Evolutionary conservation across 2,888 invertebrate genomes (phyloP).

Genomic region (Ectobius pallidus): DNA sequence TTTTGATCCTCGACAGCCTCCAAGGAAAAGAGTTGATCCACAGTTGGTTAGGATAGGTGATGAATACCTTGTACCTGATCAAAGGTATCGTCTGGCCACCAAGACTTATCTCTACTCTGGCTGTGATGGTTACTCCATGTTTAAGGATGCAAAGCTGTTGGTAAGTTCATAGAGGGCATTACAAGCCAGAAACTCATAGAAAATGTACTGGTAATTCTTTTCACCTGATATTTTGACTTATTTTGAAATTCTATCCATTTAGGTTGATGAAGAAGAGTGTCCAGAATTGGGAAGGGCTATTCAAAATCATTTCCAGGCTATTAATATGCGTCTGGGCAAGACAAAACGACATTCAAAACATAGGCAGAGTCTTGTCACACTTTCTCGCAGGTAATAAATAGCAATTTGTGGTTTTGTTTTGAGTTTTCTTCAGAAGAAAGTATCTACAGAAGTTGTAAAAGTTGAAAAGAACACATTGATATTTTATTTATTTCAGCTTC

Average conservation of each 20-base stretch:
- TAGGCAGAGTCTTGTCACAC: conserved; percentile 82
- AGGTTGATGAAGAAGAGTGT: conserved; percentile 86
- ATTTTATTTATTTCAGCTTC: too few relatives aligned
- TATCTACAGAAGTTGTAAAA: too few relatives aligned
- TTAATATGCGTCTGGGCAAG: conserved; percentile 77
- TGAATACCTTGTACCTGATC: conserved; percentile 74
- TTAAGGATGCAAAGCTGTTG: conserved; percentile 74
- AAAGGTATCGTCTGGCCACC: conserved; percentile 77
- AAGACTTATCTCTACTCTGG: conserved; percentile 83
- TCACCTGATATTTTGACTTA: neutral
- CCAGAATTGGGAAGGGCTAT: conserved; percentile 83
- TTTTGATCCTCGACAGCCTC: conserved; percentile 72
- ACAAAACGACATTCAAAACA: conserved; percentile 74
- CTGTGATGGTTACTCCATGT: conserved; percentile 84
- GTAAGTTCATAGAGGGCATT: conserved; percentile 64
- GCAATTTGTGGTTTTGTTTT: too few relatives aligned
- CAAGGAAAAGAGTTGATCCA: conserved; percentile 72
- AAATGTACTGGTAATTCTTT: too few relatives aligned
- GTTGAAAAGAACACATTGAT: too few relatives aligned
- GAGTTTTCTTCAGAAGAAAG: too few relatives aligned
- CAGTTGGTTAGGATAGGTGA: conserved; percentile 82
- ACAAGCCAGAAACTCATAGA: too few relatives aligned
- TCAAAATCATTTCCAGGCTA: conserved; percentile 89
- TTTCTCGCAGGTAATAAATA: conserved; percentile 73
- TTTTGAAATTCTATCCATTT: conserved; percentile 40